phyloP scores from a whole-genome alignment of 2,113 vertebrate species.

The Onychorhynchus coronatus region DNA sequence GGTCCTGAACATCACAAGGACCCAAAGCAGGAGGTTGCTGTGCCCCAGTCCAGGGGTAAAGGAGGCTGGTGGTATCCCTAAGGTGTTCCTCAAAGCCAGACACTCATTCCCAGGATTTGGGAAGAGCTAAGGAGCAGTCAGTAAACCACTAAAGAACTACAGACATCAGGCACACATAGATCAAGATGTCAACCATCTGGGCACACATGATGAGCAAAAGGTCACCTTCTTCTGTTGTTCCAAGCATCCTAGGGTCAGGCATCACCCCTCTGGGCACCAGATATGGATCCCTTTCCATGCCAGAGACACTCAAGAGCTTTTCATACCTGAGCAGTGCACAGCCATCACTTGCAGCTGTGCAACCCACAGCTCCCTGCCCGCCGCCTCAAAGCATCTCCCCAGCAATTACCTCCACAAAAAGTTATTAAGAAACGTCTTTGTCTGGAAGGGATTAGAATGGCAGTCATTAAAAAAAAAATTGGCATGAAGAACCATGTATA shows the following conservation, averaged over 20 bases:
- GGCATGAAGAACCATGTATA: slow-evolving; percentile 73
- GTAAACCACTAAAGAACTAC: background rate
- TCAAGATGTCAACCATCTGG: background rate
- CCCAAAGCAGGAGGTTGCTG: background rate
- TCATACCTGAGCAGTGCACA: background rate
- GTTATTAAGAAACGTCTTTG: slow-evolving; percentile 28
- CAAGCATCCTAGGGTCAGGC: background rate
- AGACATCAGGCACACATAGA: background rate
- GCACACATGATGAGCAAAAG: rapidly evolving
- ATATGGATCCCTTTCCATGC: background rate
- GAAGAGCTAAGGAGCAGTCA: background rate
- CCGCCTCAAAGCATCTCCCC: background rate
- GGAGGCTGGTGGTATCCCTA: background rate
- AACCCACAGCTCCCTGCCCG: background rate
- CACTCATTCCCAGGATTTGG: background rate
- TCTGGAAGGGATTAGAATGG: slow-evolving; percentile 64
- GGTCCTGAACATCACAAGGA: rapidly evolving
- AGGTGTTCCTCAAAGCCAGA: background rate
- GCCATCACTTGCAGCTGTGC: background rate
- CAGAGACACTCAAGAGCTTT: background rate
- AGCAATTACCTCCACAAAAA: slow-evolving; percentile 24
- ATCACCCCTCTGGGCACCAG: background rate
- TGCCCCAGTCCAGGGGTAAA: rapidly evolving
- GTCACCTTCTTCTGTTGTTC: background rate
- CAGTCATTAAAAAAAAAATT: slow-evolving; percentile 51